These are phyloP conservation scores for Siniperca knerii DNA, from an alignment of 2,113 vertebrate genomes.

Conservation along the genomic window DNA sequence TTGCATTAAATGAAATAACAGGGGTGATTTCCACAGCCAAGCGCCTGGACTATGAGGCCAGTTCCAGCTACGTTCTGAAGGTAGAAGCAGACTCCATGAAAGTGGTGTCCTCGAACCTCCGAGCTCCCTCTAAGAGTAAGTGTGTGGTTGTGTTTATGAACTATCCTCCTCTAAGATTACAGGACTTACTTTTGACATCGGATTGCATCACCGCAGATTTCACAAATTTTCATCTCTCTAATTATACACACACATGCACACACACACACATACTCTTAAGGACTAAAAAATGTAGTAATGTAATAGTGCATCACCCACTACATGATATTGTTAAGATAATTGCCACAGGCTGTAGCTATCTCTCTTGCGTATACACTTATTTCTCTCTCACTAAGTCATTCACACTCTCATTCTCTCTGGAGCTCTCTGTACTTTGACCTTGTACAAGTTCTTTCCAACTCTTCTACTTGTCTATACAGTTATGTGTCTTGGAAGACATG, in stretches of 20 bases:
- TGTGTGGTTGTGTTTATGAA: neutral
- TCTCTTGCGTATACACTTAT: neutral
- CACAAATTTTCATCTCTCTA: neutral
- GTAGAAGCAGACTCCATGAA: slow-evolving; percentile 91
- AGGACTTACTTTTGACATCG: neutral
- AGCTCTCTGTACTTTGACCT: slow-evolving; percentile 2
- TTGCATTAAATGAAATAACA: slow-evolving; percentile 87
- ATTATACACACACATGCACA: neutral
- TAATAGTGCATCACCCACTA: slow-evolving; percentile 1
- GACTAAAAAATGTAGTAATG: neutral
- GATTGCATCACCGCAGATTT: slow-evolving; percentile 16
- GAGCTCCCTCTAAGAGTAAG: slow-evolving; percentile 93
- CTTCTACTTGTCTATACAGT: slow-evolving; percentile 4
- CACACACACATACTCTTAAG: neutral
- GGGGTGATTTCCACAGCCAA: slow-evolving; percentile 88
- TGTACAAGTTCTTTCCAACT: neutral
- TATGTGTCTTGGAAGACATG: neutral
- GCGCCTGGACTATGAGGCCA: slow-evolving; percentile 88
- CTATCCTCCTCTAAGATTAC: neutral
- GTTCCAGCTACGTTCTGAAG: slow-evolving; percentile 85
- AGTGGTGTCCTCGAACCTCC: slow-evolving; percentile 87
- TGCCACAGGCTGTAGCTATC: slow-evolving; percentile 21
- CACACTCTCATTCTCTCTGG: neutral
- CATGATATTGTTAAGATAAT: slow-evolving; percentile 15
- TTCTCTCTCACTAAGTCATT: neutral